A percentile compares a stretch with the other conserved stretches of the same genome.
phyloP scores from a whole-genome alignment of 2,888 invertebrate species.

The Sycophila texana region DNA sequence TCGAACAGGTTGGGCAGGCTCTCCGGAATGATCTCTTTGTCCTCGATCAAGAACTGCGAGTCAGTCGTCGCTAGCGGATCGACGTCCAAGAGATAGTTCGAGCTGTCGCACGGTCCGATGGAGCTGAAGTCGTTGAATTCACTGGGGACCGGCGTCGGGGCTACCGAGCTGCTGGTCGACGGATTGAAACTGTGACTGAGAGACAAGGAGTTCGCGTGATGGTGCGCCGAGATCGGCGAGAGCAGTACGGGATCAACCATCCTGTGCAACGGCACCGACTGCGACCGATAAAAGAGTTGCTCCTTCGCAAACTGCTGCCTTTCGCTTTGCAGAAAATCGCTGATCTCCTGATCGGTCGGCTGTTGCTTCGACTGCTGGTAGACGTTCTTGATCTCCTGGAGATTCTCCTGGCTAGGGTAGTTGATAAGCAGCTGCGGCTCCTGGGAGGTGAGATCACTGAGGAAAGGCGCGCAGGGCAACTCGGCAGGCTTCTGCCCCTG shows the following conservation, averaged over 20 bases:
- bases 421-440: slow-evolving; percentile 71
- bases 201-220: slow-evolving; percentile 65
- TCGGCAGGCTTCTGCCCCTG: slow-evolving; percentile 45
- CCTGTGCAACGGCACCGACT: slow-evolving; percentile 86
- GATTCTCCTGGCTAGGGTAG: slow-evolving; percentile 73
- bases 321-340: slow-evolving; percentile 80
- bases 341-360: slow-evolving; percentile 78
- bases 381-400: slow-evolving; percentile 69
- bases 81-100: slow-evolving; percentile 72
- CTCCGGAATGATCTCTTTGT: slow-evolving; percentile 77
- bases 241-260: slow-evolving; percentile 75
- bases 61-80: slow-evolving; percentile 69
- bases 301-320: slow-evolving; percentile 72
- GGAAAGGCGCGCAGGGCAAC: slow-evolving; percentile 59
- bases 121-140: slow-evolving; percentile 85
- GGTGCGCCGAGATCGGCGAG: slow-evolving; percentile 72
- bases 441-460: slow-evolving; percentile 67
- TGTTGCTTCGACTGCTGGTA: slow-evolving; percentile 65
- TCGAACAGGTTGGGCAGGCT: slow-evolving; percentile 83
- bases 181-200: slow-evolving; percentile 69
- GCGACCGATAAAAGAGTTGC: slow-evolving; percentile 80
- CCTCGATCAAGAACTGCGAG: slow-evolving; percentile 70
- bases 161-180: slow-evolving; percentile 81
- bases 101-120: slow-evolving; percentile 79
- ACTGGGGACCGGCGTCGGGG: slow-evolving; percentile 83